A percentile compares a stretch with the other conserved stretches of the same genome.
These are phyloP conservation scores for Chrysemys picta DNA, from an alignment of 2,113 vertebrate species.

Conservation along the genomic window DNA sequence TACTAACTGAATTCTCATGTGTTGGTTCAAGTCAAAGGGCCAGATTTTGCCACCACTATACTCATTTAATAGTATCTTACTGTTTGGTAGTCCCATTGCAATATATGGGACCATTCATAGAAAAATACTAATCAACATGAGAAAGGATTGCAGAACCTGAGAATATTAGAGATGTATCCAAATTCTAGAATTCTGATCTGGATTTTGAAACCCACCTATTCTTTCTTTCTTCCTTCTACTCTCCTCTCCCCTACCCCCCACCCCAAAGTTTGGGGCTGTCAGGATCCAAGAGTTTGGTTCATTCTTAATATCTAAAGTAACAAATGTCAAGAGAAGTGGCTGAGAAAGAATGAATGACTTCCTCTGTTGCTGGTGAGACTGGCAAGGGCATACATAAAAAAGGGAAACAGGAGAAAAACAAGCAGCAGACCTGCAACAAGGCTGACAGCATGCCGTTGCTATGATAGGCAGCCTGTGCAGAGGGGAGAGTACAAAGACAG, in stretches of 20 bases:
- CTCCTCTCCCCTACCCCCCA: not conserved
- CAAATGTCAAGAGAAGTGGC: not conserved
- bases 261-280: not conserved
- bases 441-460: conserved; percentile 3
- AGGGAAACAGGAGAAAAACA: conserved; percentile 52
- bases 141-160: not conserved
- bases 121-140: not conserved
- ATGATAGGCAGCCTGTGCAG: conserved; percentile 25
- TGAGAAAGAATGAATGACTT: conserved; percentile 29
- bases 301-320: not conserved
- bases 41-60: not conserved
- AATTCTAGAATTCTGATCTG: not conserved
- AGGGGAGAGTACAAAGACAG: conserved; percentile 57
- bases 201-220: not conserved
- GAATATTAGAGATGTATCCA: not conserved
- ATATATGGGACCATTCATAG: not conserved
- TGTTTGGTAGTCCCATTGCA: not conserved
- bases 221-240: not conserved
- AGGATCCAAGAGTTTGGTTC: not conserved
- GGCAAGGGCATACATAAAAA: conserved; percentile 48
- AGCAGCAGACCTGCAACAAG: conserved; percentile 27
- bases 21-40: not conserved
- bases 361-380: conserved; percentile 15
- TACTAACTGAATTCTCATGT: not conserved
- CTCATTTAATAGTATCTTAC: not conserved